Evolutionary conservation across 2,113 vertebrate genomes (phyloP), one percentile per base, ranked within the genome.

Genomic region (Anolis carolinensis): DNA sequence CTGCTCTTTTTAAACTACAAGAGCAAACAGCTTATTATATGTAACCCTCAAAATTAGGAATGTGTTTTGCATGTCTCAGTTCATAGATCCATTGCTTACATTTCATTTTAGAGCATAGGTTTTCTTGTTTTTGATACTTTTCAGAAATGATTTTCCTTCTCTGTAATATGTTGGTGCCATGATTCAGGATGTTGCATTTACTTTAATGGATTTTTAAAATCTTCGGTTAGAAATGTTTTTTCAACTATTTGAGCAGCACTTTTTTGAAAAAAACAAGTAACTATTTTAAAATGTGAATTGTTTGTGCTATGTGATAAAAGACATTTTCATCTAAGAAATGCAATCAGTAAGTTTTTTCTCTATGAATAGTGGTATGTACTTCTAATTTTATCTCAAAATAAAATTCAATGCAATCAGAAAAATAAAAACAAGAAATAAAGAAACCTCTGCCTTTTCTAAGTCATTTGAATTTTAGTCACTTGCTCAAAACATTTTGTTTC

Each of bases 71-170:
- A 65, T 36, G 23, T 68, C 7, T 36, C 63, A 36, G 3, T 70
- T 89, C 83, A 91, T 94, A 87, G n/a, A 25, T n/a, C 27, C 32
- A 77, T 85, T 79, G 27, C 25, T 39, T 70, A 3, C 27, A 84
- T 76, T 75, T 76, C 10, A 89, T 85, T 95, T 93, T 94, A 90
- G 91, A 90, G 87, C 91, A 7, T 63, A 89, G 90, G 71, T 93
- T 91, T 76, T 76, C 91, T 87, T 81, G 23, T 21, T 67, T 84
- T 88, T 89, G 87, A 86, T n/a, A 82, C 90, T 94, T 91, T 92
- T 90, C 90, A 84, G 5, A 88, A 87, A 87, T 4, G 39, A 89
- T 79, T 67, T 92, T 84, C 87, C 92, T 87, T 63, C 71, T 75
- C 32, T 67, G 91, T 87, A 86, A 73, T 89, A 92, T 90, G 79